Evolutionary conservation across 1,140 invertebrate species (phyloP).

Genomic region (Diorhabda carinulata): DNA sequence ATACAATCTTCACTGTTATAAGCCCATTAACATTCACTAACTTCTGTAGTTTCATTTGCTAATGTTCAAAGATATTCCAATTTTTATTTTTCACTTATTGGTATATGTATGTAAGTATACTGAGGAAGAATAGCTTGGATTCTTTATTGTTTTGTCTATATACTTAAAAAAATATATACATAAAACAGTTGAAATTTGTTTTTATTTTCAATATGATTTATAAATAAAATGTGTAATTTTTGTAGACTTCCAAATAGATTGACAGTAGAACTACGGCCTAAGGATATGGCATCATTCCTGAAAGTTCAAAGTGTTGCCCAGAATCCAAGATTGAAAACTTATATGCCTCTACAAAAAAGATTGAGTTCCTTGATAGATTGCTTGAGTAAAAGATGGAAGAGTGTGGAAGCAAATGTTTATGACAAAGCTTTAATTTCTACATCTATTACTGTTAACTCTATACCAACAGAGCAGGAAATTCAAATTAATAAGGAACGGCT

Average conservation of each 20-base stretch:
- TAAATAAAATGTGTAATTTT: not conserved
- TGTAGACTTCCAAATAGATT: conserved; percentile 71
- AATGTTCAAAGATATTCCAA: too few species aligned
- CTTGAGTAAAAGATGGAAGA: conserved; percentile 60
- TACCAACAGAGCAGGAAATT: conserved; percentile 30
- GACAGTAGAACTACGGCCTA: conserved; percentile 71
- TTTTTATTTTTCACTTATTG: too few species aligned
- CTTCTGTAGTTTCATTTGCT: too few species aligned
- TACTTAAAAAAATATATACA: too few species aligned
- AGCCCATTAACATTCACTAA: too few species aligned
- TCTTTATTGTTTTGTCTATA: too few species aligned
- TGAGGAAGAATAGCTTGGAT: too few species aligned
- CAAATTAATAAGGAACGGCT: conserved; percentile 28
- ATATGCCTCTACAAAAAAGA: conserved; percentile 72
- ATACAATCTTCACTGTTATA: too few species aligned
- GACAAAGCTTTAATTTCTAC: conserved; percentile 35
- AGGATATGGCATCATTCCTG: conserved; percentile 74
- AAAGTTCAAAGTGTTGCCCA: conserved; percentile 81
- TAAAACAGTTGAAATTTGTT: too few species aligned
- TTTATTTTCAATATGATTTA: too few species aligned
- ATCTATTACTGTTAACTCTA: conserved; percentile 33
- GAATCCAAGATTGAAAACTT: conserved; percentile 79
- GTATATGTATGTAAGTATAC: too few species aligned
- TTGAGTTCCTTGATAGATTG: conserved; percentile 70
- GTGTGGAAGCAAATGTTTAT: conserved; percentile 29